phyloP scores from a whole-genome alignment of 2,113 vertebrate species.

The Procavia capensis region DNA sequence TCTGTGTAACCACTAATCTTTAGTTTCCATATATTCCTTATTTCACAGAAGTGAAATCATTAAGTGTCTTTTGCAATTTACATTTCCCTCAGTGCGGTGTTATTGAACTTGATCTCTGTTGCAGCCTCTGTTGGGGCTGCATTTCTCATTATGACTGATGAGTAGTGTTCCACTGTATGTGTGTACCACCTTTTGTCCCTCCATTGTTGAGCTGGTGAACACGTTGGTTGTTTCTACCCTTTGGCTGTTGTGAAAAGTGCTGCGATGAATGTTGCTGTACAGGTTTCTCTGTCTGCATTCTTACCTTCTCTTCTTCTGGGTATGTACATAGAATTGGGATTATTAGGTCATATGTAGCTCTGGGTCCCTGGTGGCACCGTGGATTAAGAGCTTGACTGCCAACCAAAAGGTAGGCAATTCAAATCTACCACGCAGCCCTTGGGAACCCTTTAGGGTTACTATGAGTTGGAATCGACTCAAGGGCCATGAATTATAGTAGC shows the following conservation, averaged over 20 bases:
- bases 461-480: no score
- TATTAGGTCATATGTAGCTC: not conserved
- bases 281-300: not conserved
- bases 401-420: no score
- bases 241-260: not conserved
- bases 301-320: not conserved
- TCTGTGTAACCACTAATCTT: no score
- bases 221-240: not conserved
- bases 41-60: no score
- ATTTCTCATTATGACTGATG: not conserved
- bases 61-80: no score
- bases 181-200: not conserved
- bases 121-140: not conserved
- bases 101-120: not conserved
- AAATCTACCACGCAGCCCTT: no score
- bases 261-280: not conserved
- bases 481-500: not conserved
- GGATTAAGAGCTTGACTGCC: no score
- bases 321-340: not conserved
- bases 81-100: not conserved
- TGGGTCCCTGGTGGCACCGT: not conserved
- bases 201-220: not conserved
- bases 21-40: no score
- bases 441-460: no score
- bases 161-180: not conserved